Conservation (phyloP, 2,797 vertebrate genomes). For the Capromys pilorides region DNA sequence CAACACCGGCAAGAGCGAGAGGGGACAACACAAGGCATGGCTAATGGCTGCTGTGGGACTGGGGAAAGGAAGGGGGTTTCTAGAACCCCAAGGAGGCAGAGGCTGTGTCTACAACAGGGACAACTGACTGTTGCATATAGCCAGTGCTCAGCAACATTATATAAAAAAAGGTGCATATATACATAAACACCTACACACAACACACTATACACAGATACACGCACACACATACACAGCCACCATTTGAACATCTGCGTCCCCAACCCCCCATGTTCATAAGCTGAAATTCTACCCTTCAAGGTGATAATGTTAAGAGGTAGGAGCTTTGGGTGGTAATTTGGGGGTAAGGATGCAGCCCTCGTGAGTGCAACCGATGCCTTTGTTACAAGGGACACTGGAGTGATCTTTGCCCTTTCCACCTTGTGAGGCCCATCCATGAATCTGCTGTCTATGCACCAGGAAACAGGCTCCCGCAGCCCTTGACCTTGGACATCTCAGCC, state of each 20-base stretch:
- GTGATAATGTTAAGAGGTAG: not conserved
- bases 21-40: not conserved
- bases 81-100: not conserved
- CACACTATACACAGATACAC: accelerated
- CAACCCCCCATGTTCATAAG: not conserved
- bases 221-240: not conserved
- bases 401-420: not conserved
- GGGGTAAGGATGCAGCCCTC: too few species aligned
- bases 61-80: not conserved
- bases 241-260: not conserved
- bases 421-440: not conserved
- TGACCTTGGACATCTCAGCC: not conserved
- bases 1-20: not conserved
- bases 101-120: not conserved
- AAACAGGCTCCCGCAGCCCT: not conserved
- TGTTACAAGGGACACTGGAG: not conserved
- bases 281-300: not conserved
- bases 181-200: not conserved
- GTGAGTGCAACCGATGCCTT: not conserved
- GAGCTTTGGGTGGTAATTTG: not conserved
- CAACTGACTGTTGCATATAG: not conserved
- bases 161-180: not conserved
- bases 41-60: not conserved
- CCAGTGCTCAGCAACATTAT: not conserved
- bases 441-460: not conserved